Evolutionary conservation across 2,888 invertebrate species (phyloP).

Genomic region (Cantharis flavilabris): DNA sequence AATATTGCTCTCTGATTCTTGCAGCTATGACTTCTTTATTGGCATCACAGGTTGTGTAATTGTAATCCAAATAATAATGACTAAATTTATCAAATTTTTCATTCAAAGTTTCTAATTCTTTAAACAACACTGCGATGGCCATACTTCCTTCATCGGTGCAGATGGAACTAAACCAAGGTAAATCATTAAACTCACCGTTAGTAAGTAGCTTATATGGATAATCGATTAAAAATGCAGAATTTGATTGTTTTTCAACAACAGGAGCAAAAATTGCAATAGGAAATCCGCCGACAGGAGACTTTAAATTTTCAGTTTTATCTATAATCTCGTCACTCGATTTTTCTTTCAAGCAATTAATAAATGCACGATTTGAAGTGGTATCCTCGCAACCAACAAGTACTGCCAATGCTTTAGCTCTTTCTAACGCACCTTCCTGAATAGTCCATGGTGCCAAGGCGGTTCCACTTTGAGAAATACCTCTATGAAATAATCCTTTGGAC

Average conservation of each 20-base stretch:
- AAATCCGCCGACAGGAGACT: conserved; percentile 56
- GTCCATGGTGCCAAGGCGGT: conserved; percentile 64
- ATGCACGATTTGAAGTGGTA: conserved; percentile 55
- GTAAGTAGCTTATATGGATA: conserved; percentile 66
- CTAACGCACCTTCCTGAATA: conserved; percentile 59
- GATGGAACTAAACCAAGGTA: conserved; percentile 71
- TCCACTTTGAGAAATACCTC: conserved; percentile 73
- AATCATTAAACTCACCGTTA: conserved; percentile 63
- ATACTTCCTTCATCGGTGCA: conserved; percentile 68
- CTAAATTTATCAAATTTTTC: conserved; percentile 41
- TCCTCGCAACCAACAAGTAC: conserved; percentile 65
- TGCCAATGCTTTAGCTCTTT: conserved; percentile 65
- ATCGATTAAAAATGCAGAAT: conserved; percentile 66
- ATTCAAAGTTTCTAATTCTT: conserved; percentile 47
- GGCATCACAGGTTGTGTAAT: conserved; percentile 39
- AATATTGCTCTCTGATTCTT: conserved; percentile 43
- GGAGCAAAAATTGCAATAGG: conserved; percentile 45
- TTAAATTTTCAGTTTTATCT: background rate
- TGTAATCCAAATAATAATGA: conserved; percentile 41
- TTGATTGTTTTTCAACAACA: conserved; percentile 45
- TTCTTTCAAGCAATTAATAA: conserved; percentile 67
- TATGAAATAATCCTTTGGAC: conserved; percentile 57
- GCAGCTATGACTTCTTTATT: conserved; percentile 34
- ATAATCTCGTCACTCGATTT: conserved; percentile 53
- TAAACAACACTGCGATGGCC: background rate